Conservation (phyloP, 2,797 vertebrate species). For the Menidia menidia region DNA sequence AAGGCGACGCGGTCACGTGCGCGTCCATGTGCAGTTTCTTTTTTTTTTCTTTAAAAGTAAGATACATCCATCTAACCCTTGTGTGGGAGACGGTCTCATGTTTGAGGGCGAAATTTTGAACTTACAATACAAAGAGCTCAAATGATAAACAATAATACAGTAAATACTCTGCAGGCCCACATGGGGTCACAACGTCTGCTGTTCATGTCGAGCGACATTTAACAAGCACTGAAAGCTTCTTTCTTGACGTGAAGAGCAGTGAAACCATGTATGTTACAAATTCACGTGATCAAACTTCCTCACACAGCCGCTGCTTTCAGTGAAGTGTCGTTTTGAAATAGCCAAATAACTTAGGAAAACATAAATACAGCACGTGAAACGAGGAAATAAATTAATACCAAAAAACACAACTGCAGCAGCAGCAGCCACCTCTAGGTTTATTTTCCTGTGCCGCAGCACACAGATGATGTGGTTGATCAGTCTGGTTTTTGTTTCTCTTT, state of each 20-base stretch:
- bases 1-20: conserved; percentile 50
- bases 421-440: conserved; percentile 5
- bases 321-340: conserved; percentile 52
- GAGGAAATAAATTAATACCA: conserved; percentile 65
- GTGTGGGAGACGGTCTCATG: conserved; percentile 19
- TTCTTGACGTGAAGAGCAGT: conserved; percentile 34
- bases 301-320: conserved; percentile 34
- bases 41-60: not conserved
- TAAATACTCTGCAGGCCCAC: conserved; percentile 59
- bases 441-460: conserved; percentile 7
- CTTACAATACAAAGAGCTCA: conserved; percentile 48
- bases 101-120: conserved; percentile 16
- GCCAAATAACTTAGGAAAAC: conserved; percentile 77
- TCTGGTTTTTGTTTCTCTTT: conserved; percentile 38
- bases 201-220: conserved; percentile 26
- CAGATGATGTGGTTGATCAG: conserved; percentile 20
- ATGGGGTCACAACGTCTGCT: conserved; percentile 39
- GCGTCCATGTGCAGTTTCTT: conserved; percentile 20
- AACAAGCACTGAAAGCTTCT: conserved; percentile 19
- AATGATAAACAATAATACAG: conserved; percentile 56
- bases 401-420: conserved; percentile 11
- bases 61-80: conserved; percentile 19
- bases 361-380: conserved; percentile 75
- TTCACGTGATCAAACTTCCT: conserved; percentile 32
- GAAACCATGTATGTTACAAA: conserved; percentile 66